Conservation (phyloP, 2,113 vertebrate species). For the Hiodon alosoides region DNA sequence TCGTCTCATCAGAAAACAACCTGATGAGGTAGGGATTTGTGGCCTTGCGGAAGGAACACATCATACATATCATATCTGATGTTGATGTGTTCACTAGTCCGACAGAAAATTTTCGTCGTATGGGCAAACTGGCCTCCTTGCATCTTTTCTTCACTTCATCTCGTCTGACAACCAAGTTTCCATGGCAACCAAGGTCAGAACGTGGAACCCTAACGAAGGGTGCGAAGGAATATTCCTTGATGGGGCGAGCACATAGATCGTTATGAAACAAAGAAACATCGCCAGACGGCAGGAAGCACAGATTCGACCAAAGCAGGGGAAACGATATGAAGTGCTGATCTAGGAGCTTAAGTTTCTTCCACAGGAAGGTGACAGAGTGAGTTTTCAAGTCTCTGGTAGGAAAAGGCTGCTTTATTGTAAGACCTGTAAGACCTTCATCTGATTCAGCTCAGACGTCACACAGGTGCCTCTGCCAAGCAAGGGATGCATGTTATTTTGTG, state of each 20-base stretch:
- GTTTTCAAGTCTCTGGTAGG: no score
- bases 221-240: conserved; percentile 39
- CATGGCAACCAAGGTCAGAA: conserved; percentile 64
- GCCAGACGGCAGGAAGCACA: not conserved
- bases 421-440: no score
- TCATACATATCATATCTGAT: not conserved
- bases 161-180: conserved; percentile 48
- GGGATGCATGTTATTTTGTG: no score
- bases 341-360: no score
- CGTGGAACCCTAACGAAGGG: conserved; percentile 42
- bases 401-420: no score
- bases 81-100: not conserved
- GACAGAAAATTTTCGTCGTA: not conserved
- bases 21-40: not conserved
- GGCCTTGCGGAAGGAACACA: not conserved
- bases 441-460: no score
- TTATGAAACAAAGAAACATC: not conserved
- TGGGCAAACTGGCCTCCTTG: conserved; percentile 52
- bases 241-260: conserved; percentile 35
- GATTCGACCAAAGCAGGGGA: no score
- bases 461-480: no score
- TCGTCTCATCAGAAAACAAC: not conserved
- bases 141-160: conserved; percentile 37
- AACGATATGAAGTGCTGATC: no score
- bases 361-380: no score